These are phyloP conservation scores for Gonatopus flavifemur DNA, from an alignment of 1,140 invertebrate genomes.

Conservation along the genomic window DNA sequence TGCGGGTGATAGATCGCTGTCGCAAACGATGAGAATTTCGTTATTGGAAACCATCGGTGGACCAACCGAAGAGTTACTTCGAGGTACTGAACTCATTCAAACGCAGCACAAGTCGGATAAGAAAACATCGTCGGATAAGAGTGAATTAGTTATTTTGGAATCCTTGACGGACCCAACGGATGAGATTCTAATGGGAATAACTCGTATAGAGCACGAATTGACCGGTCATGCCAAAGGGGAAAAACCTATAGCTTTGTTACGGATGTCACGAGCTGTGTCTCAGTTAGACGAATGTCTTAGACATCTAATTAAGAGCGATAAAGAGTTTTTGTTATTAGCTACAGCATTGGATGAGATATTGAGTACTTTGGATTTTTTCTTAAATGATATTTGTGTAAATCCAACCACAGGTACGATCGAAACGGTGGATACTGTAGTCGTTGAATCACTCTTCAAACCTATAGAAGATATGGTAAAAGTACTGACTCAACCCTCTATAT, in stretches of 20 bases:
- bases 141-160: conserved; percentile 44
- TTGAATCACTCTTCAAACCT: conserved; percentile 43
- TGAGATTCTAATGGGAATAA: conserved; percentile 45
- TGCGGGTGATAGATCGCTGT: conserved; percentile 36
- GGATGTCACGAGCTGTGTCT: conserved; percentile 34
- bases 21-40: conserved; percentile 39
- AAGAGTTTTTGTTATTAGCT: conserved; percentile 9
- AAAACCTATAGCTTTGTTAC: conserved; percentile 42
- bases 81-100: conserved; percentile 45
- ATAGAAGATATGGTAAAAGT: conserved; percentile 38
- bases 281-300: conserved; percentile 20
- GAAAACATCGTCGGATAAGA: too few relatives aligned
- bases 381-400: conserved; percentile 35
- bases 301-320: conserved; percentile 7
- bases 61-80: conserved; percentile 48
- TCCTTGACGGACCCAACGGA: conserved; percentile 50
- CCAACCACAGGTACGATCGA: conserved; percentile 34
- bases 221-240: conserved; percentile 30
- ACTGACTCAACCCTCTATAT: background rate
- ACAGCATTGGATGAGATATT: conserved; percentile 23
- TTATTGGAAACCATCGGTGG: conserved; percentile 47
- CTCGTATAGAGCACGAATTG: conserved; percentile 44
- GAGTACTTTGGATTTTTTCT: conserved; percentile 25
- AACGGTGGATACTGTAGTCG: conserved; percentile 48
- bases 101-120: conserved; percentile 33